Conservation (phyloP, 2,888 invertebrate genomes). For the Lordiphosa andalusiaca region DNA sequence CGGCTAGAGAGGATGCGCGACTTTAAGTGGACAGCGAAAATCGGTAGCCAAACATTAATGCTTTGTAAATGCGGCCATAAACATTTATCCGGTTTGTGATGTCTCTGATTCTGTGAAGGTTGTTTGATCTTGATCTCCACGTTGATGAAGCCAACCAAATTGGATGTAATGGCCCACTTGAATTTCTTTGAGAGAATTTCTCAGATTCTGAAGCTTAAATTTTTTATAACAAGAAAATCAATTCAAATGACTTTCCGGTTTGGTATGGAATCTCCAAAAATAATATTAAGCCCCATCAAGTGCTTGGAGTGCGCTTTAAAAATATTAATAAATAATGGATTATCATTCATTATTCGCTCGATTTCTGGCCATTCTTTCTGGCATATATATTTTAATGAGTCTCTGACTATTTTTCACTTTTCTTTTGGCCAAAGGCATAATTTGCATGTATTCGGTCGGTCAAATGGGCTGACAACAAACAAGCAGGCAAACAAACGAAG, state of each 20-base stretch:
- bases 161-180: too few species aligned
- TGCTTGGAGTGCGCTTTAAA: slow-evolving; percentile 30
- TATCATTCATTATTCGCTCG: slow-evolving; percentile 43
- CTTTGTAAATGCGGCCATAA: slow-evolving; percentile 44
- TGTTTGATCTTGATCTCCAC: slow-evolving; percentile 2
- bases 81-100: slow-evolving; percentile 33
- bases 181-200: too few species aligned
- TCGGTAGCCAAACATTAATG: slow-evolving; percentile 65
- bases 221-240: too few species aligned
- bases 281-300: too few species aligned
- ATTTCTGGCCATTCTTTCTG: slow-evolving; percentile 21
- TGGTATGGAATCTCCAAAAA: neutral
- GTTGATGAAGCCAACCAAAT: too few species aligned
- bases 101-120: slow-evolving; percentile 13
- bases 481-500: slow-evolving; percentile 50
- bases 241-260: slow-evolving; percentile 18
- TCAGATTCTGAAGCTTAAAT: too few species aligned
- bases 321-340: slow-evolving; percentile 47
- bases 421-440: slow-evolving; percentile 38
- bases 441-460: slow-evolving; percentile 51
- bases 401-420: slow-evolving; percentile 47
- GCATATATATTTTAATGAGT: slow-evolving; percentile 54
- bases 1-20: slow-evolving; percentile 44
- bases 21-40: slow-evolving; percentile 49
- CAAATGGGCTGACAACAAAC: slow-evolving; percentile 4